Base-by-base conservation (phyloP, 2,797 vertebrate genomes). In the Lithobates sylvaticus region DNA sequence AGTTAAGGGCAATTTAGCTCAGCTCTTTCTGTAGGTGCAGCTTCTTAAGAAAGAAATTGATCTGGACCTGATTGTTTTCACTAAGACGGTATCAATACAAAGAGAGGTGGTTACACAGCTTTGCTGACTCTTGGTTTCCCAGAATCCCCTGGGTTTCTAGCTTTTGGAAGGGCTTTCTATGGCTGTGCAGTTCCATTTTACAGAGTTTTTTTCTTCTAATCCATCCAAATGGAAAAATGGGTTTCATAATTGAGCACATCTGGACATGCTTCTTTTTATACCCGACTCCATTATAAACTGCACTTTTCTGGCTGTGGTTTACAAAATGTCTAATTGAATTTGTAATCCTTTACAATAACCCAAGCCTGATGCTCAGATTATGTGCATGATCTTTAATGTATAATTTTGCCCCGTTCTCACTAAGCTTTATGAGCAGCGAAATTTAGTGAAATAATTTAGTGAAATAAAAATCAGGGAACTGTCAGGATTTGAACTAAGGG, bases 1-100 rank as follows among this genome's bases (percentile, higher is more conserved):
- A 42, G 69, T 78, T 78, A 78, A 74, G 85, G 85, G 54, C 69
- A 86, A 86, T 86, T 83, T 86, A 83, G 68, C 50, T 54, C 34
- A 8, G 68, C 32, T 83, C 34, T 73, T 67, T 70, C 44, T 83
- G 61, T 67, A 78, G 81, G 80, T 27, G 54, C 69, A 73, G 81
- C 27, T 21, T 47, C 68, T 82, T 74, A 58, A 73, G 76, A 36
- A 67, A 34, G 42, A 42, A 87, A 83, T 83, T 82, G 73, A 87
- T 83, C 68, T 47, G 42, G 54, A 42, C 68, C 74, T 86, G 85
- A 78, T 83, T 83, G 76, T 64, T 83, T 26, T 64, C 39, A 15
- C 29, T 54, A 18, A 32, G 36, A 75, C 36, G 32, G 69, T 75
- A 54, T 81, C 78, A 76, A 54, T 81, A 81, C 54, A 77, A 47